Evolutionary conservation across 2,797 vertebrate genomes (phyloP), one percentile per base, ranked within the genome.

Genomic region (Chloroceryle inda): DNA sequence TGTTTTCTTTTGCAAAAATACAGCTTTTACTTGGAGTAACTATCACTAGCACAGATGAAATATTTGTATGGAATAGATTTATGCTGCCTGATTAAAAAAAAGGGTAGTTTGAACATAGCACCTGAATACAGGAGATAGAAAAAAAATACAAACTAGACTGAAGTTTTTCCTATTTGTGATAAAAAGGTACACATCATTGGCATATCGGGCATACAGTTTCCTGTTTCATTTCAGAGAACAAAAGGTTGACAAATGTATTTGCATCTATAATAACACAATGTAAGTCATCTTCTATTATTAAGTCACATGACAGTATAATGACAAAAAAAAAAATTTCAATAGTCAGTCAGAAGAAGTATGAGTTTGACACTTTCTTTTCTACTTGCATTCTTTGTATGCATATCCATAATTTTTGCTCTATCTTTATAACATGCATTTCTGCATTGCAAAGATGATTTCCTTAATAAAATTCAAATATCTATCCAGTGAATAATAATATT

Each of bases 171-270:
- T 91, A 20, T 66, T 85, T 86, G 11, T 61, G 20, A 74, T 74
- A 71, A 80, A 67, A 79, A 16, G 18, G 29, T 15, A 63, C 7
- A 58, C 24, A 62, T 56, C 42, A 74, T 31, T 6, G 29, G 42
- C 26, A 85, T 80, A 58, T 15, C 67, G 78, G 81, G 53, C 10
- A 23, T 42, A 38, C 9, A 68, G 14, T 64, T 97, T 96, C 83
- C 91, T 96, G 59, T 94, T 92, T 84, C n/a, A 82, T 93, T 96
- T 96, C 72, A 87, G 81, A 64, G 59, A 76, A 31, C 68, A 80
- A 79, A 79, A 93, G 11, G 17, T 42, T 85, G 44, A 75, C 29
- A 92, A 92, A 84, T 33, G 33, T 31, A 74, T 66, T 67, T 92
- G 19, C 55, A 29, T 49, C 22, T 26, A 26, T 29, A 49, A 71